phyloP scores from a whole-genome alignment of 2,888 invertebrate genomes.

The Cylindroiulus punctatus region DNA sequence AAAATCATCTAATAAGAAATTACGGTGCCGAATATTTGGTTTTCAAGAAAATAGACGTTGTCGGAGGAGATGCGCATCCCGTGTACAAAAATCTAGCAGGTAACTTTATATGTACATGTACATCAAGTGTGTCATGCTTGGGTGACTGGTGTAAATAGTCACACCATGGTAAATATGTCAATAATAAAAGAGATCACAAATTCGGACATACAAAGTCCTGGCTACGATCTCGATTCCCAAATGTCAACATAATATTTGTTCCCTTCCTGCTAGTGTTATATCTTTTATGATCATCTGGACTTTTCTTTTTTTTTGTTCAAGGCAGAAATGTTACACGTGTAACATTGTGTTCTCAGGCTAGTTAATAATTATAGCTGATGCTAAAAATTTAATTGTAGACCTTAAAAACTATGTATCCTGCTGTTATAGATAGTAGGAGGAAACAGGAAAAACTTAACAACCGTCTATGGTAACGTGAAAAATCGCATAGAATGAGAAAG shows the following conservation, averaged over 20 bases:
- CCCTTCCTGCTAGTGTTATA: no score
- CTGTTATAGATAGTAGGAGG: not conserved
- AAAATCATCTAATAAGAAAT: conserved; percentile 63
- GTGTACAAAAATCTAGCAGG: conserved; percentile 65
- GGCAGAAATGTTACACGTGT: no score
- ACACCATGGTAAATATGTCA: no score
- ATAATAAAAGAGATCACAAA: no score
- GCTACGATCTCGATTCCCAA: no score
- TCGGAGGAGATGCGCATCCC: conserved; percentile 64
- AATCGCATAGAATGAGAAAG: not conserved
- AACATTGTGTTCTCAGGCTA: not conserved
- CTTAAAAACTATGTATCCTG: not conserved
- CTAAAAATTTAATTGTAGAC: not conserved
- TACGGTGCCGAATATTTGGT: conserved; percentile 68
- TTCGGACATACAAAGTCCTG: no score
- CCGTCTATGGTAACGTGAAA: not conserved
- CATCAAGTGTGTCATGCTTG: no score
- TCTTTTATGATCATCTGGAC: no score
- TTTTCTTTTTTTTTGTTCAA: no score
- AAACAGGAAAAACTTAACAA: not conserved
- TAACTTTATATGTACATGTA: no score
- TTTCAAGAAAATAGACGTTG: conserved; percentile 67
- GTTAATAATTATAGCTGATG: not conserved
- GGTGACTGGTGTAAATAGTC: no score
- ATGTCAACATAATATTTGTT: no score